A percentile compares a stretch with the other conserved stretches of the same genome.
Conservation (phyloP, 2,113 vertebrate genomes). For the Phrynosoma platyrhinos region DNA sequence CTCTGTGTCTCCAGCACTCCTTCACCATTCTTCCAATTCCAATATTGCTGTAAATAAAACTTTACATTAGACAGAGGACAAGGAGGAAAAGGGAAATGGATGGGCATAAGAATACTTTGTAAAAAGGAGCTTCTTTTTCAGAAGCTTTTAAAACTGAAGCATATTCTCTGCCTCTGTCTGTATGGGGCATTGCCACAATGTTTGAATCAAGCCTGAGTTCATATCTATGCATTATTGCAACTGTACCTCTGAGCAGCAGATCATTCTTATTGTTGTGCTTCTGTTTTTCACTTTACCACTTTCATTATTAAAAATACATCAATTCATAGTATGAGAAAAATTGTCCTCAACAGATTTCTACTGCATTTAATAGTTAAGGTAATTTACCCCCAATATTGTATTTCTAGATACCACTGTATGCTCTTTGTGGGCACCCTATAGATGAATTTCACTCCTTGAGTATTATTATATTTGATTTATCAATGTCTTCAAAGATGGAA, state of each 20-base stretch:
- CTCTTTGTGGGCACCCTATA: conserved; percentile 55
- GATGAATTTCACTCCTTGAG: conserved; percentile 48
- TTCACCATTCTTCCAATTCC: too few relatives aligned
- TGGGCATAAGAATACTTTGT: too few relatives aligned
- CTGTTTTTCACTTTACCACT: background rate
- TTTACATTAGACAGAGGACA: too few relatives aligned
- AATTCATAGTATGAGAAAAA: background rate
- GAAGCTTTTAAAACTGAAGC: too few relatives aligned
- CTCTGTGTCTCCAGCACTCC: too few relatives aligned
- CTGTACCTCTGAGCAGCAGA: background rate
- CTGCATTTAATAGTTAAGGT: conserved; percentile 30
- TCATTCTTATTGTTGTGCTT: background rate
- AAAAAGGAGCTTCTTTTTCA: too few relatives aligned
- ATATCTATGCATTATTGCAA: background rate
- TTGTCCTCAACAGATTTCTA: conserved; percentile 14
- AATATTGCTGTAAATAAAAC: too few relatives aligned
- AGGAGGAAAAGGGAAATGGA: too few relatives aligned
- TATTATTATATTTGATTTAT: conserved; percentile 38
- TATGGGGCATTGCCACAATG: background rate
- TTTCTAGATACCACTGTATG: background rate
- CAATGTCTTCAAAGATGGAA: conserved; percentile 43
- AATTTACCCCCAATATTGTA: conserved; percentile 15
- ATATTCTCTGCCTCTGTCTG: too few relatives aligned
- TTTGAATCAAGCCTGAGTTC: background rate
- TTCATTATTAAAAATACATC: conserved; percentile 43